Conservation (phyloP, 2,113 vertebrate genomes). For the Aviceda subcristata region DNA sequence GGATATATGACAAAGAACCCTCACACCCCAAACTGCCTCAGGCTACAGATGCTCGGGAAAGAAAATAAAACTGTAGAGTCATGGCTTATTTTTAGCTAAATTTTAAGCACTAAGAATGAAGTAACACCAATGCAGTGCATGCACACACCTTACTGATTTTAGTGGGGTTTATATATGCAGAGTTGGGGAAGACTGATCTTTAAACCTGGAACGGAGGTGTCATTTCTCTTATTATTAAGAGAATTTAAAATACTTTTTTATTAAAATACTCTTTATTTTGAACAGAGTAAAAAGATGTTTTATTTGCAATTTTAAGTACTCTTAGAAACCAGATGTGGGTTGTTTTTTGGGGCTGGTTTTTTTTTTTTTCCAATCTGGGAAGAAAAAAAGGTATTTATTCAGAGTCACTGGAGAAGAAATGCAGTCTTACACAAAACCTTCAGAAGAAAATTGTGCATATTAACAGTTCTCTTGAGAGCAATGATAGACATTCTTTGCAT, state of each 20-base stretch:
- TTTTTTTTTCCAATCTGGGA: not conserved
- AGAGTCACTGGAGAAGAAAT: not conserved
- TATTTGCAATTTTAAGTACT: not conserved
- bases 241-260: too few species aligned
- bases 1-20: constrained; percentile 41
- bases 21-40: constrained; percentile 33
- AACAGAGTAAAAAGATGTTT: not conserved
- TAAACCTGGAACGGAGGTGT: not conserved
- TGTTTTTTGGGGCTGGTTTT: too few species aligned
- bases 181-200: not conserved
- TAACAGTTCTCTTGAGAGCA: constrained; percentile 31
- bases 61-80: not conserved
- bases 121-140: not conserved
- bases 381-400: not conserved
- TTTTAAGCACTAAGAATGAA: not conserved
- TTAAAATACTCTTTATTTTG: not conserved
- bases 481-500: constrained; percentile 40
- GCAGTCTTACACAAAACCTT: not conserved
- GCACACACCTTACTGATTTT: not conserved
- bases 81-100: not conserved
- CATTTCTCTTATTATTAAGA: too few species aligned
- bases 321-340: not conserved
- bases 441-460: constrained; percentile 9
- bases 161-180: not conserved
- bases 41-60: constrained; percentile 57